Conservation (phyloP, 2,888 invertebrate genomes). For the Dryococelus australis region DNA sequence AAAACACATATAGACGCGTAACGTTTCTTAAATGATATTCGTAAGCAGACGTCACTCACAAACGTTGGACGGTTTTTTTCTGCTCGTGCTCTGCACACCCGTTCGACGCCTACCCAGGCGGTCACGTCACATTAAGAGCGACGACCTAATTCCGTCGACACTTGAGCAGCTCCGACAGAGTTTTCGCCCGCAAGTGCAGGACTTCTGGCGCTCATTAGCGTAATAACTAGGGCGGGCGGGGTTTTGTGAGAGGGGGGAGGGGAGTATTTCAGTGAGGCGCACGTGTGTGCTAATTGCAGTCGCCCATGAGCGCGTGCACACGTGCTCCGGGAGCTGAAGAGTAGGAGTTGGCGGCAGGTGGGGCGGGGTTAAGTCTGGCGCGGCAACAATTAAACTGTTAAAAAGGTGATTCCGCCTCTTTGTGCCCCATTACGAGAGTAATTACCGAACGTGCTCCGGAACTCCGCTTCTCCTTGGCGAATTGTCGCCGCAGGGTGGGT, state of each 20-base stretch:
- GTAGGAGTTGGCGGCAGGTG: neutral
- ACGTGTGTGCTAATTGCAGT: too few relatives aligned
- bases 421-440: neutral
- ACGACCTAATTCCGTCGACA: neutral
- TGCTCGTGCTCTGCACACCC: too few relatives aligned
- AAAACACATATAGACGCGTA: too few relatives aligned
- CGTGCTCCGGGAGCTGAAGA: neutral
- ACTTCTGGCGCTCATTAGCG: neutral
- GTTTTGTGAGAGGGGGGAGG: neutral
- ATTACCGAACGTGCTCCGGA: neutral
- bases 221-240: too few relatives aligned
- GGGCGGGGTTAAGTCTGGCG: neutral
- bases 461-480: neutral
- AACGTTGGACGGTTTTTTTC: too few relatives aligned
- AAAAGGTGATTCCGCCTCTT: neutral
- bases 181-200: neutral
- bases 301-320: neutral
- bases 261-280: neutral
- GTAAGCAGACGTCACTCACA: too few relatives aligned
- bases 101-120: too few relatives aligned
- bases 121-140: neutral
- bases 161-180: neutral
- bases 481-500: too few relatives aligned
- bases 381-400: neutral
- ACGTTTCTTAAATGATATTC: too few relatives aligned